Base-by-base conservation (phyloP, 2,797 vertebrate species). In the Melanotaenia parkinsoni region DNA sequence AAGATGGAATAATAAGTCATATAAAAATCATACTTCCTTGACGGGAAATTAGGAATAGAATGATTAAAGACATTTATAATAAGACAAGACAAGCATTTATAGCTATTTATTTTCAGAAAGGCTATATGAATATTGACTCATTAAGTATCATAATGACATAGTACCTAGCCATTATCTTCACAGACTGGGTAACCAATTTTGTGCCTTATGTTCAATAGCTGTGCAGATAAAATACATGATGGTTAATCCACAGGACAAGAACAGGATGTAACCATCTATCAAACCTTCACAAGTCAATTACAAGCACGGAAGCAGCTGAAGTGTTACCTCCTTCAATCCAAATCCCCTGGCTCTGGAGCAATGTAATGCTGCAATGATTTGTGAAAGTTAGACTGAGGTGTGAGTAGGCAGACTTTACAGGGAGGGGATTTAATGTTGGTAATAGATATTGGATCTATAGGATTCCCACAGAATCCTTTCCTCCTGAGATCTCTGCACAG, bases 381-480 rank as follows among this genome's bases (percentile, higher is more conserved):
- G 86, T 76, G 78, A 77, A 82, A 58, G 76, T 86, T 82, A 79
- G 84, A 80, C 77, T 74, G 70, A 81, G 80, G 89, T 83, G 74
- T 82, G 70, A 84, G 83, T 77, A 85, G 79, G 80, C 81, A 51
- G 83, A 86, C 72, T 88, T 79, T 81, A 87, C 80, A 83, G 64
- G 78, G 71, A 22, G 58, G 70, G 82, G 87, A 79, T 84, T 82
- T 84, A 76, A 75, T 38, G 40, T 67, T 51, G 62, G 81, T 88
- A 88, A 87, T 90, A 83, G 85, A 71, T 82, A 76, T 86, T 63
- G 77, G 83, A 90, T 87, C 78, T 81, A 70, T 63, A 76, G 64
- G 76, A 88, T 83, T 87, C 82, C 77, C 70, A 45, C 51, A 54
- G 81, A 87, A 74, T 71, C 64, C 72, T 51, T 37, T 86, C 80